Evolutionary conservation across 2,888 invertebrate species (phyloP).

Genomic region (Periphyllus acericola): DNA sequence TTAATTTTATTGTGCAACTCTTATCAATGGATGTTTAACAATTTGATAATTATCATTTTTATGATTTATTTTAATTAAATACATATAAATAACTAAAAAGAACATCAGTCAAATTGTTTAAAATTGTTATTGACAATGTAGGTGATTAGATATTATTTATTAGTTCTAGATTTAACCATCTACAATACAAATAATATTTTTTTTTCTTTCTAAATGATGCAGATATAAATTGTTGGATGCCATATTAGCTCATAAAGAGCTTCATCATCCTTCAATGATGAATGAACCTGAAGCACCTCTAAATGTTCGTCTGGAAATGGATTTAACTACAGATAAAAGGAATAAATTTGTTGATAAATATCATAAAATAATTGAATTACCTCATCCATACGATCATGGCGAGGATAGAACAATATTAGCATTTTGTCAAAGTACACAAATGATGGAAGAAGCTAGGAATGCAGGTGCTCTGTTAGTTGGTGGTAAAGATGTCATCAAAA

Average conservation of each 20-base stretch:
- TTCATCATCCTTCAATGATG: constrained; percentile 84
- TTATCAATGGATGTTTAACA: too few species aligned
- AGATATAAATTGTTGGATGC: constrained; percentile 76
- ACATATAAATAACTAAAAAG: too few species aligned
- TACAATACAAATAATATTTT: neutral
- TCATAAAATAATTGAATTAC: constrained; percentile 74
- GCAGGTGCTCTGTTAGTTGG: constrained; percentile 81
- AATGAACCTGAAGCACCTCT: constrained; percentile 80
- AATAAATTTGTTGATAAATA: constrained; percentile 79
- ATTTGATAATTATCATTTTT: too few species aligned
- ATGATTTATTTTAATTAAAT: too few species aligned
- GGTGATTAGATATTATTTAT: too few species aligned
- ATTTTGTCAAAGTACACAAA: constrained; percentile 77
- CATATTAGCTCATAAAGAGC: constrained; percentile 80
- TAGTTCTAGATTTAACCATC: too few species aligned
- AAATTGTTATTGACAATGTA: too few species aligned
- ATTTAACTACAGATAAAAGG: constrained; percentile 80
- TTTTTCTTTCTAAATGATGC: neutral
- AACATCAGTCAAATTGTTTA: too few species aligned
- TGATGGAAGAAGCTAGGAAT: constrained; percentile 72
- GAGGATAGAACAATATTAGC: constrained; percentile 78
- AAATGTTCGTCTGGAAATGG: constrained; percentile 78
- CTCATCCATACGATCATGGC: constrained; percentile 77
- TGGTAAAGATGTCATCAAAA: constrained; percentile 79
- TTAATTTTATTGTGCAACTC: too few species aligned